Conservation (phyloP, 2,888 invertebrate genomes). For the Apomyelois bistriatella region DNA sequence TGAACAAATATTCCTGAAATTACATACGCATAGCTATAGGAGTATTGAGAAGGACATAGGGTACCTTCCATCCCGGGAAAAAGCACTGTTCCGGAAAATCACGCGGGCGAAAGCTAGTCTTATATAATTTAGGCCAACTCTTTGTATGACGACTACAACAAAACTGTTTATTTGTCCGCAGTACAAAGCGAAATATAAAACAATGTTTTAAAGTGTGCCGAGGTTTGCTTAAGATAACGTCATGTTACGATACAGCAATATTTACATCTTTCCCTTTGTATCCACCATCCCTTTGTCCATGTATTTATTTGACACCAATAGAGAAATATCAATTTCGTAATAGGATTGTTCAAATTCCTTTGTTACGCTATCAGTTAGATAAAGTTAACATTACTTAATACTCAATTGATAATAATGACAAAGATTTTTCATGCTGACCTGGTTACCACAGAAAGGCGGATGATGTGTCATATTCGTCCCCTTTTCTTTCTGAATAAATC, state of each 20-base stretch:
- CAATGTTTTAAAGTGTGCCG: neutral
- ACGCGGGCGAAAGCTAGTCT: too few species aligned
- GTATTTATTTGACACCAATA: conserved; percentile 2
- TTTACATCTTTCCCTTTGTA: neutral
- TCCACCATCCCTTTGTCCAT: neutral
- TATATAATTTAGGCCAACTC: neutral
- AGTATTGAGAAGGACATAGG: too few species aligned
- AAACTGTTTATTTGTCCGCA: too few species aligned
- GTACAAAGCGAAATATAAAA: too few species aligned
- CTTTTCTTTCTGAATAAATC: too few species aligned
- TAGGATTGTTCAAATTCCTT: neutral
- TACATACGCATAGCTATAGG: too few species aligned
- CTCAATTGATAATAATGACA: neutral
- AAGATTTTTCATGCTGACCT: neutral
- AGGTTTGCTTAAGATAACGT: conserved; percentile 3
- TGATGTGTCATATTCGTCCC: neutral
- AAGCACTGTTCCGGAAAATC: too few species aligned
- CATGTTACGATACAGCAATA: neutral
- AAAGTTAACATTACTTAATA: conserved; percentile 3
- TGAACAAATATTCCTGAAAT: too few species aligned
- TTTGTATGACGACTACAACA: neutral
- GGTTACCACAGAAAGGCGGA: neutral
- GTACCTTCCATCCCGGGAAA: too few species aligned
- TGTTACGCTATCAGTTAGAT: conserved; percentile 1
- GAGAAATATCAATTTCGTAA: neutral